Conservation (phyloP, 2,888 invertebrate species). For the Phytoseiulus persimilis region DNA sequence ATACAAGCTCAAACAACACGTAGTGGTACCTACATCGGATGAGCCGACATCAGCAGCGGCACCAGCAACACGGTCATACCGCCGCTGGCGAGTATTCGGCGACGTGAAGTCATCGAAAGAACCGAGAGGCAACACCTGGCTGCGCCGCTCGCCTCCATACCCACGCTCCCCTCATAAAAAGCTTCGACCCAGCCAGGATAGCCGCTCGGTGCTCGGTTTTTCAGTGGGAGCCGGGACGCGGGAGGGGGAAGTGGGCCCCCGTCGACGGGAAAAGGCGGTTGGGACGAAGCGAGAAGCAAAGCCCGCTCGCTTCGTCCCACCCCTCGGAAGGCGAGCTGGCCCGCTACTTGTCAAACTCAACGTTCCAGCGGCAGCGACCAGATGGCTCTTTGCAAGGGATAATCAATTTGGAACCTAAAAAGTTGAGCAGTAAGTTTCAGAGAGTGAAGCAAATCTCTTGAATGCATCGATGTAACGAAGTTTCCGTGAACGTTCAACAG, state of each 20-base stretch:
- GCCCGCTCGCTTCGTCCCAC: not conserved
- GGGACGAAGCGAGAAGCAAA: not conserved
- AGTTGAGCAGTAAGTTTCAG: not conserved
- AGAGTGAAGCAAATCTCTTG: not conserved
- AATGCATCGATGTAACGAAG: not conserved
- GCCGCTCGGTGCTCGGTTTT: not conserved
- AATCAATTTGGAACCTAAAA: not conserved
- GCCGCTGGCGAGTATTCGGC: not conserved
- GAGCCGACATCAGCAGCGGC: not conserved
- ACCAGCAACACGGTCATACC: not conserved
- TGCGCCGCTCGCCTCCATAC: not conserved
- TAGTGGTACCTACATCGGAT: not conserved
- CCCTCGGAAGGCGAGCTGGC: not conserved
- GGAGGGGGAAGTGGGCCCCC: not conserved
- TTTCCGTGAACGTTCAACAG: not conserved
- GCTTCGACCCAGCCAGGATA: not conserved
- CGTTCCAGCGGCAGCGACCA: not conserved
- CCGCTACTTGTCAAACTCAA: not conserved
- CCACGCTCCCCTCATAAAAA: not conserved
- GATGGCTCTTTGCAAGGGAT: not conserved
- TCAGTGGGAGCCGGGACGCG: not conserved
- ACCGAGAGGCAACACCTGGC: not conserved
- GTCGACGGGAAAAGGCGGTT: not conserved
- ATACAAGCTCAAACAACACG: too few relatives aligned
- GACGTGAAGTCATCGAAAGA: not conserved